Conservation (phyloP, 2,113 vertebrate genomes). For the Oenanthe oenanthe region DNA sequence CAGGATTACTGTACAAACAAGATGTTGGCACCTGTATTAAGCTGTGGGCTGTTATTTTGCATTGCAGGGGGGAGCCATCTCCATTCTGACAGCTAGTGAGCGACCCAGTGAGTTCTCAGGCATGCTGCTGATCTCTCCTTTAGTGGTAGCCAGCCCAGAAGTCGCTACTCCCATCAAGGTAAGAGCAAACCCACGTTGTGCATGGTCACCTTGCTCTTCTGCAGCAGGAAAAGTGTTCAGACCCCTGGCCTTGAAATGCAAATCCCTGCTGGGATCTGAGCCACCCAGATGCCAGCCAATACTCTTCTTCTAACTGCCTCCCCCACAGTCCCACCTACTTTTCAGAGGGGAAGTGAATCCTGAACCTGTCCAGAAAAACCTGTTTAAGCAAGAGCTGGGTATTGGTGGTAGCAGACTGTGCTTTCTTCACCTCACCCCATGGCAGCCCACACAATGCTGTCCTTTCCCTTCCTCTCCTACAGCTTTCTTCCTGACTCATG, state of each 20-base stretch:
- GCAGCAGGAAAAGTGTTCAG: not conserved
- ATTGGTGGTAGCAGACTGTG: constrained; percentile 14
- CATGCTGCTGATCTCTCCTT: constrained; percentile 88
- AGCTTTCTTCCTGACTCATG: constrained; percentile 55
- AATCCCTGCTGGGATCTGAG: not conserved
- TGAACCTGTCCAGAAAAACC: not conserved
- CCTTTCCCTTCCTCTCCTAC: constrained; percentile 38
- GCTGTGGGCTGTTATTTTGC: constrained; percentile 24
- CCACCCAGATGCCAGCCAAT: not conserved
- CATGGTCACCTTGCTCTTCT: not conserved
- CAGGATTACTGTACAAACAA: not conserved
- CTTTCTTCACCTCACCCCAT: not conserved
- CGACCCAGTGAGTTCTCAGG: constrained; percentile 85
- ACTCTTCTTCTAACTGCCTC: not conserved
- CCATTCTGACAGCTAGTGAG: constrained; percentile 89
- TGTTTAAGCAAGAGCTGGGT: not conserved
- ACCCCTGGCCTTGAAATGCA: not conserved
- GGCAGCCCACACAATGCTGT: not conserved
- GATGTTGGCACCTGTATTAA: not conserved
- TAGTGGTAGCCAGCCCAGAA: constrained; percentile 91
- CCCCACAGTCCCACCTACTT: not conserved
- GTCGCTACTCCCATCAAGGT: constrained; percentile 95
- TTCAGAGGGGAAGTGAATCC: not conserved
- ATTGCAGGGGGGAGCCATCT: constrained; percentile 91
- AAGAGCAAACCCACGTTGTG: not conserved